Evolutionary conservation across 1,140 invertebrate species (phyloP), one percentile per base, ranked within the genome.

Genomic region (Neodiprion pinetum): DNA sequence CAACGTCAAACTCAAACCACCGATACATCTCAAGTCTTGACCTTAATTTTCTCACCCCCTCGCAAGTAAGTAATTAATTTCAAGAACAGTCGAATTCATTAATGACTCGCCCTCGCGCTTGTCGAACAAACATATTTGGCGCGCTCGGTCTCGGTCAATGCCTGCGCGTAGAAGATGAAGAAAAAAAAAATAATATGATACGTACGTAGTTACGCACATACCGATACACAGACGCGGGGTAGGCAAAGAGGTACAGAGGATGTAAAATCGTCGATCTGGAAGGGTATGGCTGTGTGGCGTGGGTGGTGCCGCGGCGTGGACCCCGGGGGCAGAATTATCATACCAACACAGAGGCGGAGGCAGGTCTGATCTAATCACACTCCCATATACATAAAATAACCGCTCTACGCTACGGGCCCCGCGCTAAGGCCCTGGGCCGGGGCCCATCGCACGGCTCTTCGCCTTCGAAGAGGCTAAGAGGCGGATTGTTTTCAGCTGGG

Each of bases 341-440:
- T 88, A 88, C 86, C 83, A 80, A 86, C 81, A 87, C 85, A 75
- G 53, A 17, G 53, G 53, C n/a, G 53, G 11, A 74, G 66, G 65
- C 77, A 75, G 80, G 81, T 77, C 84, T 84, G 87, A 88, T 88
- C 86, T 88, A 87, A 88, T 88, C 87, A 88, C 86, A 88, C 85
- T 87, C 83, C 80, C 86, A 87, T 87, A 88, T 88, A 88, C 85
- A 87, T 88, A 87, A 88, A 88, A 88, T 88, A 88, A 88, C 80
- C 79, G 84, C 85, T 88, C 85, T 86, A 83, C 82, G 81, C 82
- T 81, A 82, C 85, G n/a, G 53, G n/a, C 53, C n/a, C 53, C 53
- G 11, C 53, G 53, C 53, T 14, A 17, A 12, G 11, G 53, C n/a
- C 53, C 3, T 17, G 7, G n/a, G n/a, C 53, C 53, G n/a, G 11